Conservation (phyloP, 1,140 invertebrate genomes). For the Bombus affinis region DNA sequence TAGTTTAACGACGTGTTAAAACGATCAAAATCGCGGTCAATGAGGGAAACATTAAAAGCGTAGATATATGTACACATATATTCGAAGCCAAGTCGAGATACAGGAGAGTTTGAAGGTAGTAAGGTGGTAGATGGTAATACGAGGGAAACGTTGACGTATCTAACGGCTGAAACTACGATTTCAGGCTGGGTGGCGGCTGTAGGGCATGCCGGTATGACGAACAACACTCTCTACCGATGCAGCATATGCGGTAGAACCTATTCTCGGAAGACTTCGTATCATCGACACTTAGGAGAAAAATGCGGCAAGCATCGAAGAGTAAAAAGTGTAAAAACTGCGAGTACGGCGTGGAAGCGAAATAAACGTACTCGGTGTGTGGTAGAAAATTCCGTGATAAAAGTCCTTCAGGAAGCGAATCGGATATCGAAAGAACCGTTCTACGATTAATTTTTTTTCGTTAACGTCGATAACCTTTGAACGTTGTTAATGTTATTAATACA, state of each 20-base stretch:
- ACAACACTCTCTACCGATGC: neutral
- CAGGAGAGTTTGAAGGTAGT: neutral
- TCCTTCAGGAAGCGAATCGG: neutral
- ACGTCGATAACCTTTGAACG: neutral
- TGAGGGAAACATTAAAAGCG: neutral
- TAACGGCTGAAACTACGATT: slow-evolving; percentile 34
- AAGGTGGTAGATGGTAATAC: neutral
- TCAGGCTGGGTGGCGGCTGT: slow-evolving; percentile 39
- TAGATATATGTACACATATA: too few species aligned
- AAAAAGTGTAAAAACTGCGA: slow-evolving; percentile 73
- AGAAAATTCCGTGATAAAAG: slow-evolving; percentile 23
- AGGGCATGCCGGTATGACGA: neutral
- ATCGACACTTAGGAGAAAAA: slow-evolving; percentile 52
- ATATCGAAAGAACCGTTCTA: neutral
- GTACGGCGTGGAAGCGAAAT: slow-evolving; percentile 83
- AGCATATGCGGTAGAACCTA: slow-evolving; percentile 33
- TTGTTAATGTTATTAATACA: too few species aligned
- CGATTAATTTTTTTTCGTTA: neutral
- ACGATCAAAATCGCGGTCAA: too few species aligned
- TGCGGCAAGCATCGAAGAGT: slow-evolving; percentile 20
- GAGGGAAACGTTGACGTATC: neutral
- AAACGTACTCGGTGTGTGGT: slow-evolving; percentile 81
- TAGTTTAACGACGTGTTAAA: neutral
- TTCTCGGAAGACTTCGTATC: slow-evolving; percentile 72
- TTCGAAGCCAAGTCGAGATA: neutral